These are phyloP conservation scores for Hydrotaea diabolus DNA, from an alignment of 2,888 invertebrate genomes.

Conservation along the genomic window DNA sequence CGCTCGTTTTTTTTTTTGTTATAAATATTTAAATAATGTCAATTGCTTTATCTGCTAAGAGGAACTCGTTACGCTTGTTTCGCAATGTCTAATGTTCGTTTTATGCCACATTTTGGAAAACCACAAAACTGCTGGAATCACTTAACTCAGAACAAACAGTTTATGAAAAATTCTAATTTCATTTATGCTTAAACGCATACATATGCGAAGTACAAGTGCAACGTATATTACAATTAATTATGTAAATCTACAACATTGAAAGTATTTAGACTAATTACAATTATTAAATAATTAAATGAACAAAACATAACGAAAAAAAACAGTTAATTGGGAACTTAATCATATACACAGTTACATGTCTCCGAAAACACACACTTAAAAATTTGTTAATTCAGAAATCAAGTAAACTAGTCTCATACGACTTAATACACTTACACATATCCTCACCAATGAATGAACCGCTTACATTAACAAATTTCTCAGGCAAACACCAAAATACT, in stretches of 20 bases:
- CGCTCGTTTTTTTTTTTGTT: background rate
- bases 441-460: no score
- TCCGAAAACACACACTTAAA: no score
- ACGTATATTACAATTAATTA: constrained; percentile 42
- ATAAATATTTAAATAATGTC: constrained; percentile 32
- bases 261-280: constrained; percentile 22
- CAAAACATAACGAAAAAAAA: no score
- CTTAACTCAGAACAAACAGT: constrained; percentile 22
- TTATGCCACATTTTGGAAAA: constrained; percentile 6
- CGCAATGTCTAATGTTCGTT: background rate
- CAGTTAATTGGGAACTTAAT: no score
- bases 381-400: no score
- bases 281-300: constrained; percentile 8
- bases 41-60: constrained; percentile 21
- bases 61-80: background rate
- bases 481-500: no score
- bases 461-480: no score
- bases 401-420: no score
- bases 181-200: constrained; percentile 3
- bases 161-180: constrained; percentile 8
- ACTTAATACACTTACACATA: no score
- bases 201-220: background rate
- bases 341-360: no score
- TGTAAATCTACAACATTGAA: constrained; percentile 24
- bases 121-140: constrained; percentile 14